Conservation (phyloP, 1,140 invertebrate genomes). For the Euwallacea fornicatus region DNA sequence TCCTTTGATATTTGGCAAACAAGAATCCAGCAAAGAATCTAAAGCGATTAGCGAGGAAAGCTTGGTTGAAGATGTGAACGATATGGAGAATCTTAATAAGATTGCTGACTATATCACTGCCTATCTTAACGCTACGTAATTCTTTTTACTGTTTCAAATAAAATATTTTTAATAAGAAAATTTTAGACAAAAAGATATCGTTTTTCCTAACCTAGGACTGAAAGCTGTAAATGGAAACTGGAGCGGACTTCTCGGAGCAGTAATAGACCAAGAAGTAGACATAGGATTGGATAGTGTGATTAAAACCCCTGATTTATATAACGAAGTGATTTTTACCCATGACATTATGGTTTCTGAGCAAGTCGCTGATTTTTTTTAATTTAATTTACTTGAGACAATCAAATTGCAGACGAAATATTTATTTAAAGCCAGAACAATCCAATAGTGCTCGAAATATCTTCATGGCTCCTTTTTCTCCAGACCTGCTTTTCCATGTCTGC, state of each 20-base stretch:
- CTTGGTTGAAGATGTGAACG: constrained; percentile 36
- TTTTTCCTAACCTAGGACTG: constrained; percentile 60
- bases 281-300: constrained; percentile 63
- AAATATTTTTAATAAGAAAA: not conserved
- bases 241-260: constrained; percentile 62
- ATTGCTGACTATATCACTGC: constrained; percentile 52
- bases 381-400: not conserved
- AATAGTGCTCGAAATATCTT: constrained; percentile 65
- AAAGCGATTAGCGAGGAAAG: constrained; percentile 25
- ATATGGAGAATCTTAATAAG: constrained; percentile 53
- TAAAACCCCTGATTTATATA: constrained; percentile 55
- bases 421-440: constrained; percentile 62
- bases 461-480: constrained; percentile 61
- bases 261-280: constrained; percentile 60
- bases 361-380: constrained; percentile 2
- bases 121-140: constrained; percentile 54
- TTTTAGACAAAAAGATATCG: constrained; percentile 54
- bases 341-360: constrained; percentile 40
- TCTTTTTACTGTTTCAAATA: not conserved
- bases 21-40: constrained; percentile 49
- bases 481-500: constrained; percentile 58
- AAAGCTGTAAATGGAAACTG: constrained; percentile 60
- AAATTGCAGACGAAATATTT: constrained; percentile 62
- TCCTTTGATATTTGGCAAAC: constrained; percentile 52
- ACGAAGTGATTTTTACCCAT: constrained; percentile 59